Evolutionary conservation across 1,140 invertebrate species (phyloP).

Genomic region (Trachymyrmex septentrionalis): DNA sequence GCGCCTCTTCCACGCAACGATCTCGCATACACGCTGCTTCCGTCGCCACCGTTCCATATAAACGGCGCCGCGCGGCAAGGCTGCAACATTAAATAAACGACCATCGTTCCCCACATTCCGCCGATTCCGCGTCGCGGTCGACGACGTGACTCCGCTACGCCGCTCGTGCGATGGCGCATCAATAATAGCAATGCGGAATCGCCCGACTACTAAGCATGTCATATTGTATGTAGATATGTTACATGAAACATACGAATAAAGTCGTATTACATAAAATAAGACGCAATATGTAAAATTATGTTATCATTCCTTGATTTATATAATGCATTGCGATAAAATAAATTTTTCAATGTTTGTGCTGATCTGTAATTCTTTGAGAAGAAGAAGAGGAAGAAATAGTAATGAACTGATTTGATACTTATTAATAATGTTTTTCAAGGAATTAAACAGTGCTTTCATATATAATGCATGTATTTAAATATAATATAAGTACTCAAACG

Average conservation of each 20-base stretch:
- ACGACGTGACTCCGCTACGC: not conserved
- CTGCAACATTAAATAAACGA: constrained; percentile 5
- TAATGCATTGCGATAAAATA: not conserved
- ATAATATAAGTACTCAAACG: no score
- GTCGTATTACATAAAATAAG: not conserved
- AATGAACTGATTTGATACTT: no score
- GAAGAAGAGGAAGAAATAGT: not conserved
- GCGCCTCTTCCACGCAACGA: not conserved
- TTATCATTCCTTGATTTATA: no score
- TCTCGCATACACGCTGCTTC: not conserved
- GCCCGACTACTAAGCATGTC: not conserved
- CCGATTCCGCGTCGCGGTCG: not conserved
- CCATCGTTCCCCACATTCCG: not conserved
- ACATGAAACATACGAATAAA: not conserved
- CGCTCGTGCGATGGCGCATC: not conserved
- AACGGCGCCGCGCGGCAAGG: not conserved
- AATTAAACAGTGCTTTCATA: no score
- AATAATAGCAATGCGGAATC: constrained; percentile 3
- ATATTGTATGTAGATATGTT: not conserved
- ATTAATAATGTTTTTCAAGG: no score
- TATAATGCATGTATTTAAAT: no score
- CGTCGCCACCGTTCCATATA: not conserved
- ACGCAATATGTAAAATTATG: not conserved
- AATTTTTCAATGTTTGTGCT: not conserved
- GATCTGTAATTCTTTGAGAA: not conserved